Evolutionary conservation across 2,888 invertebrate genomes (phyloP).

Genomic region (Lasioglossum villosulum): DNA sequence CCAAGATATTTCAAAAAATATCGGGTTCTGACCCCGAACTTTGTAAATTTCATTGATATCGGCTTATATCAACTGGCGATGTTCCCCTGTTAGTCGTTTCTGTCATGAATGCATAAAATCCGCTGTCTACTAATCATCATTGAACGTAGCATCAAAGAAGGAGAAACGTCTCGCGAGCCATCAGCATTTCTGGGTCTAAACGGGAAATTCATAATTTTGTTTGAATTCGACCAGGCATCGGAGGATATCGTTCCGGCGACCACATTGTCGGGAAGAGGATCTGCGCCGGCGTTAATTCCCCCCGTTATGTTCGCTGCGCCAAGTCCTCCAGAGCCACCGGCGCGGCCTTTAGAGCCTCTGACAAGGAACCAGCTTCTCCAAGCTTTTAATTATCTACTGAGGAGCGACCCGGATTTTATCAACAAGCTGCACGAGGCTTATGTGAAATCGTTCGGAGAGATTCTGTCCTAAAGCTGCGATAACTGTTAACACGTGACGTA

Average conservation of each 20-base stretch:
- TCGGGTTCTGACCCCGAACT: too few species aligned
- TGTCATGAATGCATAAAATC: too few species aligned
- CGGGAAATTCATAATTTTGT: conserved; percentile 19
- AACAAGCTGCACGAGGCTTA: conserved; percentile 96
- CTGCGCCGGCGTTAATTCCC: conserved; percentile 91
- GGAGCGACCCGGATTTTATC: conserved; percentile 95
- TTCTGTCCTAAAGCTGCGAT: conserved; percentile 83
- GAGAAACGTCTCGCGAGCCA: background rate
- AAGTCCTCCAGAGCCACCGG: conserved; percentile 78
- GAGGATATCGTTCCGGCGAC: conserved; percentile 74
- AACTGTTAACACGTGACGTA: conserved; percentile 42
- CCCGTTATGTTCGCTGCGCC: conserved; percentile 91
- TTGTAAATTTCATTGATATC: too few species aligned
- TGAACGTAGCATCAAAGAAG: background rate
- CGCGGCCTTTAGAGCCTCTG: conserved; percentile 88
- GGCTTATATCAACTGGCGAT: too few species aligned
- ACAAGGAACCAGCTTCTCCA: conserved; percentile 95
- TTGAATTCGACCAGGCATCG: conserved; percentile 68
- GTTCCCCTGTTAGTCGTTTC: too few species aligned
- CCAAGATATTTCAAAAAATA: too few species aligned
- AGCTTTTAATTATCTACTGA: conserved; percentile 94
- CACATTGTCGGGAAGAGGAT: conserved; percentile 68
- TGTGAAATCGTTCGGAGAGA: conserved; percentile 92
- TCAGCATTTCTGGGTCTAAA: background rate
- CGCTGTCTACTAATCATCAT: too few species aligned